These are phyloP conservation scores for Drosophila ironensis DNA, from an alignment of 1,140 invertebrate genomes.

Conservation along the genomic window DNA sequence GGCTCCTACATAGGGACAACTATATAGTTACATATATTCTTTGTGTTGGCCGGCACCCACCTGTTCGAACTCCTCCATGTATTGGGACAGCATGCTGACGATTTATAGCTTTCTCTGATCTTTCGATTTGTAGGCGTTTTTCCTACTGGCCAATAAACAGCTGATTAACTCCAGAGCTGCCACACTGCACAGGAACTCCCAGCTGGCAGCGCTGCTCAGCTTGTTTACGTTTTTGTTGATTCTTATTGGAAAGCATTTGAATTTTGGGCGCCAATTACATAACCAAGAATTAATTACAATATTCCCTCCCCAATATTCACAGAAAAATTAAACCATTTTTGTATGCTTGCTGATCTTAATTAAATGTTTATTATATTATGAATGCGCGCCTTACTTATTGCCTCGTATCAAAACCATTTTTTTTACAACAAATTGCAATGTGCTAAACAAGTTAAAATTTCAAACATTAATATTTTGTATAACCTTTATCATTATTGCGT, in stretches of 20 bases:
- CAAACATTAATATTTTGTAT: constrained; percentile 64
- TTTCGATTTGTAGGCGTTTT: constrained; percentile 52
- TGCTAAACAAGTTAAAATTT: constrained; percentile 76
- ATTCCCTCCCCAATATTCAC: neutral
- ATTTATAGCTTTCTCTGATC: constrained; percentile 63
- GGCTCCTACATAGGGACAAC: too few species aligned
- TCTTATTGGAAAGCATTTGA: constrained; percentile 1
- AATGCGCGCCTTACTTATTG: constrained; percentile 55
- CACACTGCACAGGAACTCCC: neutral
- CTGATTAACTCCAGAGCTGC: constrained; percentile 33
- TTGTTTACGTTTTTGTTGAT: constrained; percentile 28
- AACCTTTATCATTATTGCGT: constrained; percentile 53
- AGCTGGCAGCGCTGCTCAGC: constrained; percentile 3
- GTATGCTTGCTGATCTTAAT: constrained; percentile 35
- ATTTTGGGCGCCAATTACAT: constrained; percentile 33
- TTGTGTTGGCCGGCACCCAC: constrained; percentile 79
- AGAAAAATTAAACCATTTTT: neutral
- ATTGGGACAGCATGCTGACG: constrained; percentile 89
- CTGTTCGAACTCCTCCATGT: constrained; percentile 91
- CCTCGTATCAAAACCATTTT: constrained; percentile 70
- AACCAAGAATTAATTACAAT: neutral
- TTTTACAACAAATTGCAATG: constrained; percentile 69
- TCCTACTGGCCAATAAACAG: constrained; percentile 17
- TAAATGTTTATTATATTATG: constrained; percentile 51
- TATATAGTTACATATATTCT: neutral